Base-by-base conservation (phyloP, 2,888 invertebrate species). In the Syrphus vitripennis region DNA sequence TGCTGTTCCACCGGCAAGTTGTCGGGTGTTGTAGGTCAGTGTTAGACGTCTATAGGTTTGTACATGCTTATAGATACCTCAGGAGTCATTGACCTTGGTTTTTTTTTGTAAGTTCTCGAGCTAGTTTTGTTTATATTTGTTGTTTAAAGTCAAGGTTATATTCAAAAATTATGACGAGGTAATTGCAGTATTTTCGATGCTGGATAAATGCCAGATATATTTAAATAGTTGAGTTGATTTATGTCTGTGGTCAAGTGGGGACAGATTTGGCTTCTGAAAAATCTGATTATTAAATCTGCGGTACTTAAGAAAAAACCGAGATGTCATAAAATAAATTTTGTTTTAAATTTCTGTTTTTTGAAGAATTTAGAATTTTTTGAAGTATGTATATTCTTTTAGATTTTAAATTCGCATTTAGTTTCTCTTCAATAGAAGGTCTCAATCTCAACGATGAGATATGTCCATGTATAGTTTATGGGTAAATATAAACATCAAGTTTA, bases 121-220 rank as follows among this genome's bases (percentile, higher is more conserved):
- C 14, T 55, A 42, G 50, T 61, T 74, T n/a, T 67, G 16, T 50
- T 67, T 31, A 53, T 67, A 9, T 31, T 19, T 14, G 12, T 5
- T n/a, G n/a, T 42, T 65, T 29, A 77, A 55, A 78, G 69, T 78
- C 83, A 78, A 74, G 78, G 78, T 14, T 50, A 34, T 10, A 31
- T 53, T 34, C 4, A 53, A 5, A 4, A 78, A 50, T 40, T 6
- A 53, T 12, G 10, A 14, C 9, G 34, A 65, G 24, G 19, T 50
- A 29, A 19, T 42, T 31, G 40, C 21, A 53, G 16, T 12, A 24
- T 42, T 63, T 1, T 24, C 31, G 16, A 21, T 16, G 16, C 19
- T 74, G 80, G 69, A 75, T n/a, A 37, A 31, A 12, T 55, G 80
- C 80, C 75, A 80, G 14, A 50, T 34, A 42, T 24, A 16, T 21